Evolutionary conservation across 2,888 invertebrate species (phyloP), one percentile per base, ranked within the genome.

Genomic region (Chrysolina haemoptera): DNA sequence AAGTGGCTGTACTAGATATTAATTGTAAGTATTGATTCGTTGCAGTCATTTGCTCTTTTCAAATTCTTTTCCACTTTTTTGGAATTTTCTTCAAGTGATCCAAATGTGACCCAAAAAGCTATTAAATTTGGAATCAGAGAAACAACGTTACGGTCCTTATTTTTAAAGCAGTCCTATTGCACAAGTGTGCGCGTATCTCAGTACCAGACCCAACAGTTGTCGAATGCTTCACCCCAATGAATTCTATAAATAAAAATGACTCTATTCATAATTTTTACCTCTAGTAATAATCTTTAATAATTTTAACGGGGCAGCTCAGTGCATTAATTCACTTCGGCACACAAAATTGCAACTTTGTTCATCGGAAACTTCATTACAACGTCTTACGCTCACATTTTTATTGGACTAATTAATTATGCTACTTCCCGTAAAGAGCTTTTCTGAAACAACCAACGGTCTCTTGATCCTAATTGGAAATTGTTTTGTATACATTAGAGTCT

Each of bases 1-100:
- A 93, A 88, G 92, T 94, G 80, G 92, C 95, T 83, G 93, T 95
- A 81, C 90, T 96, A 86, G 94, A 96, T 88, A 92, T 96, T 80
- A 95, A 96, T 89, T 90, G 96, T 96, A 89, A 95, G 96, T 95
- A 84, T 71, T 46, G 9, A 50, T 18, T 1, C 0, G 10, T 53
- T 53, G 16, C 53, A 53, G 1, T 43, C 27, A n/a, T n/a, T n/a
- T n/a, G n/a, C n/a, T n/a, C n/a, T n/a, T n/a, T n/a, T n/a, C n/a
- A n/a, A n/a, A n/a, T n/a, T n/a, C n/a, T n/a, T n/a, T n/a, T n/a
- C n/a, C n/a, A n/a, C n/a, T n/a, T n/a, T n/a, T n/a, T n/a, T n/a
- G n/a, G n/a, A n/a, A n/a, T n/a, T n/a, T n/a, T n/a, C n/a, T n/a
- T n/a, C n/a, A n/a, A n/a, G n/a, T n/a, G n/a, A n/a, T n/a, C n/a